phyloP scores from a whole-genome alignment of 2,113 vertebrate species.

The Phylloscopus trochiloides region DNA sequence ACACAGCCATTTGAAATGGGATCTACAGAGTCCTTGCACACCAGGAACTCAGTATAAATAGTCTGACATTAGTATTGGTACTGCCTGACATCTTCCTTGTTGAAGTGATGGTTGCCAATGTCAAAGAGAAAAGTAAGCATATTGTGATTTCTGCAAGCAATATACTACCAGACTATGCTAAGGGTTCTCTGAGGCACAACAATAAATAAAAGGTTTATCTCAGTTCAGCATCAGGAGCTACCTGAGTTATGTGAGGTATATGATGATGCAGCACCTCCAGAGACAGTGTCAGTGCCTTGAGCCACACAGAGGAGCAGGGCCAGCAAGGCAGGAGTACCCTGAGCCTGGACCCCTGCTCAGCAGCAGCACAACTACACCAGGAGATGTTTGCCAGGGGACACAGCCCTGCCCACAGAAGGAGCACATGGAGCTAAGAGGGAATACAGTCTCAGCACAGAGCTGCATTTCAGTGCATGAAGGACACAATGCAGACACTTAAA shows the following conservation, averaged over 20 bases:
- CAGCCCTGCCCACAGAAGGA: neutral
- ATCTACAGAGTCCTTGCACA: neutral
- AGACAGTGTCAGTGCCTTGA: neutral
- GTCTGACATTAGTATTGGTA: neutral
- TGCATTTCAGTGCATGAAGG: neutral
- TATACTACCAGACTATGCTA: neutral
- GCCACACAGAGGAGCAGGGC: neutral
- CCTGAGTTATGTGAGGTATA: accelerated
- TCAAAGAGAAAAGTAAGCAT: neutral
- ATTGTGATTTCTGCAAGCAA: neutral
- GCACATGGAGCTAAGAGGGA: neutral
- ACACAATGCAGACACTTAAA: neutral
- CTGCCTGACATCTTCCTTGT: neutral
- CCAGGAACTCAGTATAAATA: neutral
- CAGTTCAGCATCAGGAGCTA: neutral
- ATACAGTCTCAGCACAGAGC: neutral
- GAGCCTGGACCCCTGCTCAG: neutral
- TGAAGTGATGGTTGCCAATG: neutral
- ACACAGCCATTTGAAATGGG: neutral
- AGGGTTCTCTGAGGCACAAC: neutral
- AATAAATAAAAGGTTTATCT: neutral
- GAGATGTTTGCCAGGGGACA: neutral
- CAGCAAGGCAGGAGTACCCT: neutral
- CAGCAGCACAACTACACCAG: neutral
- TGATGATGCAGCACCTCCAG: neutral